Evolutionary conservation across 1,140 invertebrate species (phyloP), one percentile per base, ranked within the genome.

Genomic region (Macrobrachium rosenbergii): DNA sequence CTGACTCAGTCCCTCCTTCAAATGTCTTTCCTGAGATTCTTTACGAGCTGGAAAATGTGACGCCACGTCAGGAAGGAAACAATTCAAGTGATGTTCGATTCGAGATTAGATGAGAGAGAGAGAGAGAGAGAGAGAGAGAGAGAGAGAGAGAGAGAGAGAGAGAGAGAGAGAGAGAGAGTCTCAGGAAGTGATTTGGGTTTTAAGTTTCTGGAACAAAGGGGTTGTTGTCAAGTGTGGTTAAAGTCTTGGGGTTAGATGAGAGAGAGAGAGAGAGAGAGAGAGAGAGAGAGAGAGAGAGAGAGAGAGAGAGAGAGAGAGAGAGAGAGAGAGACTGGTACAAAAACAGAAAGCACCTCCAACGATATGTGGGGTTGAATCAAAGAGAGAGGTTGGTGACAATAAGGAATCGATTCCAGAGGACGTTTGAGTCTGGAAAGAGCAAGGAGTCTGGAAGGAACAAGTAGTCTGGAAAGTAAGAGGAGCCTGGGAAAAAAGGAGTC

Each of bases 81-180:
- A 8, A 52, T 52, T 52, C 52, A 8, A 52, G 52, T 12, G 6
- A 52, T 52, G 52, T 12, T 52, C 0, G 0, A 52, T 52, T 52
- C 52, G 52, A 12, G 5, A 2, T 19, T 60, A 45, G 60, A 45
- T 58, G 17, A 62, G 52, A 60, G 77, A 60, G 77, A 79, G 77
- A 79, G 52, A 60, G 77, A 79, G 77, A 79, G 52, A 79, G 77
- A 79, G 77, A 78, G 76, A 78, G 76, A 60, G 76, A 78, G 76
- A 60, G 52, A 60, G 45, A 60, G 52, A 60, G 77, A 62, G 52
- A 79, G 77, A 62, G 52, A 60, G 77, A 79, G 52, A n/a, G 17
- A 60, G 17, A 79, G 52, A 21, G 14, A 60, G 45, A 60, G 19
- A 78, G 19, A 79, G 17, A 79, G 45, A 60, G 52, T 8, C 17